Evolutionary conservation across 2,888 invertebrate species (phyloP), one percentile per base, ranked within the genome.

Genomic region (Eucriotettix oculatus): DNA sequence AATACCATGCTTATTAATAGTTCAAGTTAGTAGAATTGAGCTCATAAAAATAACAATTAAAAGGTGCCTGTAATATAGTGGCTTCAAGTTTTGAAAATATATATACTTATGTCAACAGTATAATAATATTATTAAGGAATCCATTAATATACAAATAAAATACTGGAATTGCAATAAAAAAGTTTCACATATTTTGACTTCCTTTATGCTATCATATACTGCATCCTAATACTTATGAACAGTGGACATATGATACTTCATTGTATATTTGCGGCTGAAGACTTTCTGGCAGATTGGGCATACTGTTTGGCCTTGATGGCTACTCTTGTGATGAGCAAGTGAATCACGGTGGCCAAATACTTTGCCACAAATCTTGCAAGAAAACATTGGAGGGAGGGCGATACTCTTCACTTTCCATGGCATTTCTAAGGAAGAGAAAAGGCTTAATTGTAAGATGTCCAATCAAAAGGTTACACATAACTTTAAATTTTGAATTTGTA

Each of bases 271-370:
- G 16, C 82, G 73, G 65, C 81, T 82, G 69, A 82, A 82, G 62
- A 80, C 78, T 64, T 81, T 74, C 64, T 77, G 78, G 66, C 82
- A 82, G 58, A 82, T 79, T 11, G 81, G 81, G 66, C 82, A 82
- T 66, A 79, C 78, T 16, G 82, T 82, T 70, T 81, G 80, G 42
- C 82, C 82, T 58, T 79, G 78, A 66, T 82, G 82, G 56, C 80
- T 78, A 69, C 80, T 81, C 72, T 79, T 80, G 68, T 82, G 82
- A 57, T 81, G 73, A 59, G 79, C 80, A 68, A 82, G 59, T 58
- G 82, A 82, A 64, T 79, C 81, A 14, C 80, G 81, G 71, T 81
- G 81, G 68, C 79, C 16, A 69, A 82, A 82, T 62, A 78, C 78
- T 74, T 81, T 82, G 64, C 79, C 80, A 71, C 82, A 82, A 66